phyloP scores from a whole-genome alignment of 2,113 vertebrate species.

The Chloebia gouldiae region DNA sequence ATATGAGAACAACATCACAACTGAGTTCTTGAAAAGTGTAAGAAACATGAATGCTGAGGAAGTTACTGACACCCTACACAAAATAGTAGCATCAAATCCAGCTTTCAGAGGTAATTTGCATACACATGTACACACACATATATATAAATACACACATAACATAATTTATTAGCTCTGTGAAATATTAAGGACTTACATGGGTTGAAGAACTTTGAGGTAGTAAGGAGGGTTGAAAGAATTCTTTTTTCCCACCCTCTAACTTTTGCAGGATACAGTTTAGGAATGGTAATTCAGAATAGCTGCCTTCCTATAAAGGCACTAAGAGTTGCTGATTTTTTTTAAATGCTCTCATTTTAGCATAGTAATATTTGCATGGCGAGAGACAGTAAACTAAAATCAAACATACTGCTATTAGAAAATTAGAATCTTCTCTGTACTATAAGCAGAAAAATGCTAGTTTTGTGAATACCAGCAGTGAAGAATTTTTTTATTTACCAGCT shows the following conservation, averaged over 20 bases:
- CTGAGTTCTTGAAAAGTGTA: slow-evolving; percentile 54
- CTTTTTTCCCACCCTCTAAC: not conserved
- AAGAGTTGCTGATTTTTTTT: not conserved
- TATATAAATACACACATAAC: not conserved
- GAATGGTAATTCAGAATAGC: not conserved
- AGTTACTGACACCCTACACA: slow-evolving; percentile 45
- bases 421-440: not conserved
- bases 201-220: not conserved
- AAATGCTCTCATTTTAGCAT: not conserved
- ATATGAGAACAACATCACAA: not conserved
- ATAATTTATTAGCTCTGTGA: not conserved
- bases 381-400: not conserved
- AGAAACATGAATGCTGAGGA: slow-evolving; percentile 62
- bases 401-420: not conserved
- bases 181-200: not conserved
- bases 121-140: not conserved
- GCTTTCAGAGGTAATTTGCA: slow-evolving; percentile 57
- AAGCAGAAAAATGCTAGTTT: not conserved
- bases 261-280: not conserved
- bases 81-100: slow-evolving; percentile 58
- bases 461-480: not conserved
- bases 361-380: not conserved
- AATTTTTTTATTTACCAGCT: not conserved
- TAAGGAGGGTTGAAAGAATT: not conserved
- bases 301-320: not conserved